Conservation (phyloP, 2,797 vertebrate species). For the Tiaroga cobitis region DNA sequence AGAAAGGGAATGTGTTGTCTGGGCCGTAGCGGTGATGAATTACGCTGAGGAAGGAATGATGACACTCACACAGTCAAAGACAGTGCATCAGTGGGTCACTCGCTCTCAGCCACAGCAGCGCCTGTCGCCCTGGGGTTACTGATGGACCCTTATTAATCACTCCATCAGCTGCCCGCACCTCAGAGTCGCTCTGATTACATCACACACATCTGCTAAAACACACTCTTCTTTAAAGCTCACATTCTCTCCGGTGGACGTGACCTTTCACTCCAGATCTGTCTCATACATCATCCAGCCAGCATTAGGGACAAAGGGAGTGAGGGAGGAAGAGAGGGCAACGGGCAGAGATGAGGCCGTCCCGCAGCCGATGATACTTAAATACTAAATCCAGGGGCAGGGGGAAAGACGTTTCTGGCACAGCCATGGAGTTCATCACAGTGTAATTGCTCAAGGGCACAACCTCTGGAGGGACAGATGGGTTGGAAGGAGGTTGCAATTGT, state of each 20-base stretch:
- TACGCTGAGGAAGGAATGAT: slow-evolving; percentile 43
- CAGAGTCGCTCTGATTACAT: slow-evolving; percentile 33
- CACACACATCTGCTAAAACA: slow-evolving; percentile 34
- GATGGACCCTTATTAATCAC: slow-evolving; percentile 71
- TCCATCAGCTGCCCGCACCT: slow-evolving; percentile 59
- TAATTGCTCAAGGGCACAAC: slow-evolving; percentile 24
- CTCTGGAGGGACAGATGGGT: slow-evolving; percentile 5
- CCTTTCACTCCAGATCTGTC: slow-evolving; percentile 52
- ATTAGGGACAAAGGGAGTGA: slow-evolving; percentile 5
- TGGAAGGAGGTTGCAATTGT: slow-evolving; percentile 12
- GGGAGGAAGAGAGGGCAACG: slow-evolving; percentile 17
- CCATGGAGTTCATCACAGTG: neutral
- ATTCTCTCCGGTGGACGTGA: slow-evolving; percentile 48
- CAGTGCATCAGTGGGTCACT: slow-evolving; percentile 55
- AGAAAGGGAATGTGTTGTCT: slow-evolving; percentile 43
- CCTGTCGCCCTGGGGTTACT: slow-evolving; percentile 60
- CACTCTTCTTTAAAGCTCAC: slow-evolving; percentile 42
- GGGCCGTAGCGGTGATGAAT: slow-evolving; percentile 65
- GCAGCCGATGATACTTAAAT: slow-evolving; percentile 45
- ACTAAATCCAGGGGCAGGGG: slow-evolving; percentile 33
- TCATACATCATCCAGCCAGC: slow-evolving; percentile 56
- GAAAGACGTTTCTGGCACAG: slow-evolving; percentile 44
- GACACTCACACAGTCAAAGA: slow-evolving; percentile 52
- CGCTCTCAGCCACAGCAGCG: slow-evolving; percentile 55
- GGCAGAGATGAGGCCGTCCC: slow-evolving; percentile 31